Evolutionary conservation across 2,113 vertebrate species (phyloP).

Genomic region (Pomatostomus ruficeps): DNA sequence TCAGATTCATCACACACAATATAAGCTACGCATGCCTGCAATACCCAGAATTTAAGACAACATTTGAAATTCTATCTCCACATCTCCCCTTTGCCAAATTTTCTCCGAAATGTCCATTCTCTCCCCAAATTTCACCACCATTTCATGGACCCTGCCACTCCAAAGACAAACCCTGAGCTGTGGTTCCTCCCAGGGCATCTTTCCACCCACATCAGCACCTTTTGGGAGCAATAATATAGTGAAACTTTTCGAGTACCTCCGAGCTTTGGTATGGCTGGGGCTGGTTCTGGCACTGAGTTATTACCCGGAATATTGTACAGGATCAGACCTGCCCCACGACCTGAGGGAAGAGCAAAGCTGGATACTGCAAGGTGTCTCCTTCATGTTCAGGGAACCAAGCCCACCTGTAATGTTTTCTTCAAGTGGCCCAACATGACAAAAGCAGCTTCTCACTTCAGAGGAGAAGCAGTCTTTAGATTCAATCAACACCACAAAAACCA

Average conservation of each 20-base stretch:
- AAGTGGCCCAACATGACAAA: not conserved
- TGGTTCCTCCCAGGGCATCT: not conserved
- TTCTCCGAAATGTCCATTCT: not conserved
- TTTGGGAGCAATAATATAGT: not conserved
- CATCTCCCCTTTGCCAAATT: not conserved
- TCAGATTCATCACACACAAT: not conserved
- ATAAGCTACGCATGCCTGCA: not conserved
- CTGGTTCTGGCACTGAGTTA: not conserved
- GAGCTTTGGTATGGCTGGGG: fast-evolving
- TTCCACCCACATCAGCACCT: fast-evolving
- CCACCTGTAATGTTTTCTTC: not conserved
- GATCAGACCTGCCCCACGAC: not conserved
- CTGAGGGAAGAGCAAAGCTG: not conserved
- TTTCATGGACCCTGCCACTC: not conserved
- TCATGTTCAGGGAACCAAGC: not conserved
- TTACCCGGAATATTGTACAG: not conserved
- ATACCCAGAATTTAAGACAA: not conserved
- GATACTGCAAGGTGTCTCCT: not conserved
- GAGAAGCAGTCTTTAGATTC: not conserved
- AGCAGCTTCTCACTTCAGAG: not conserved
- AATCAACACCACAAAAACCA: not conserved
- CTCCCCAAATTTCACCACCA: not conserved
- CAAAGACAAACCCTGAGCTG: not conserved
- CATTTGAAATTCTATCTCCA: not conserved
- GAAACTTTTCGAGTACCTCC: not conserved